Evolutionary conservation across 35 echinoderm and acorn worm species (phyloP).

Genomic region (Nesometra sesokonis): DNA sequence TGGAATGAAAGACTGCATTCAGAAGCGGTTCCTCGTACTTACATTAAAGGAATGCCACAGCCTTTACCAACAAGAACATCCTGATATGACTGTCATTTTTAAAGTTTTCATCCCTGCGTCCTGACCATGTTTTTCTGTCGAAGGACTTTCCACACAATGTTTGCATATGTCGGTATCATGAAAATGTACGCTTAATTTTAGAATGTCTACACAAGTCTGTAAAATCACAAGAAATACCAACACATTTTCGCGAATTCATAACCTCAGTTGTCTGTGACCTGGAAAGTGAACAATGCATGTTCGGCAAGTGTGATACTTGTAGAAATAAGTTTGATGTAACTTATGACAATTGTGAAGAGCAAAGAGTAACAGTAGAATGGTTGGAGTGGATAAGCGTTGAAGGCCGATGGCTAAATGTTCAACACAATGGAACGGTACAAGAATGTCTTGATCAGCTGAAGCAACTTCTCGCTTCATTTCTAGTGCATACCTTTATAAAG

Average conservation of each 20-base stretch:
- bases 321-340: conserved; percentile 6
- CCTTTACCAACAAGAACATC: neutral
- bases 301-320: conserved; percentile 4
- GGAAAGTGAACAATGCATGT: conserved; percentile 6
- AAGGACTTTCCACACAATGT: conserved; percentile 37
- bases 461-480: neutral
- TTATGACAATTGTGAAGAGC: neutral
- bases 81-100: neutral
- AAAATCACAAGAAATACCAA: neutral
- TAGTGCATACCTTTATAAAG: conserved; percentile 23
- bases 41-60: neutral
- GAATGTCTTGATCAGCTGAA: neutral
- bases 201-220: conserved; percentile 18
- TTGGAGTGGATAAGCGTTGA: conserved; percentile 5
- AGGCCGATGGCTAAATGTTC: neutral
- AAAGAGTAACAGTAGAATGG: too few species aligned
- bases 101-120: neutral
- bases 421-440: neutral
- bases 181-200: conserved; percentile 22
- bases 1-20: neutral
- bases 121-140: conserved; percentile 15
- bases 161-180: conserved; percentile 35
- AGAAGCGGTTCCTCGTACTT: neutral
- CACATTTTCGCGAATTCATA: neutral
- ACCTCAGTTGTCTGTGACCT: conserved; percentile 10